phyloP scores from a whole-genome alignment of 2,113 vertebrate species.

The rat (Rattus norvegicus) region GRCr8 NC_086031.1:93708501-93709000 shows the following conservation, averaged over 20 bases:
- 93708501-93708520: conserved; percentile 30
- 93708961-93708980: conserved; percentile 43
- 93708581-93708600: conserved; percentile 37
- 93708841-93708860: conserved; percentile 39
- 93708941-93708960: conserved; percentile 18
- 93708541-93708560: conserved; percentile 8
- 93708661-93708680: conserved; percentile 53
- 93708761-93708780: conserved; percentile 39
- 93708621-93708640: conserved; percentile 27
- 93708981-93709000: conserved; percentile 9
- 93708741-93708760: conserved; percentile 47
- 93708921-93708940: neutral
- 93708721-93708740: conserved; percentile 28
- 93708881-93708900: conserved; percentile 2
- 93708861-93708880: conserved; percentile 34
- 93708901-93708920: neutral
- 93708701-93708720: conserved; percentile 49
- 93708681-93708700: conserved; percentile 47
- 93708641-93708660: conserved; percentile 56
- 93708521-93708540: conserved; percentile 46
- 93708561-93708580: conserved; percentile 38
- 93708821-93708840: conserved; percentile 46
- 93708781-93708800: conserved; percentile 62
- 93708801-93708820: conserved; percentile 42
- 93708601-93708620: conserved; percentile 56